Evolutionary conservation across 1,140 invertebrate species (phyloP).

Genomic region (Vanessa atalanta): DNA sequence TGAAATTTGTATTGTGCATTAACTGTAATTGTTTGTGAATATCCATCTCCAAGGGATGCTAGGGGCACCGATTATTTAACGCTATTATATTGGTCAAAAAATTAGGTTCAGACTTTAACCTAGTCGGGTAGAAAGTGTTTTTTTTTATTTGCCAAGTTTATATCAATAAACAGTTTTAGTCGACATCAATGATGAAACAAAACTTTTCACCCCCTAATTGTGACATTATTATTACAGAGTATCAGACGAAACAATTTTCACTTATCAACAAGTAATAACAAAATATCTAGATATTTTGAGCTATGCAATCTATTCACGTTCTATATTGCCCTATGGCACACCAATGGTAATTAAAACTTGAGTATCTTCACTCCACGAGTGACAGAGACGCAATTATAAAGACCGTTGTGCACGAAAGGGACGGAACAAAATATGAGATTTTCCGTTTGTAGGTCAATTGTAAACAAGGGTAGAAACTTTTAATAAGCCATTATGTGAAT

Average conservation of each 20-base stretch:
- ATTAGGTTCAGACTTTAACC: too few species aligned
- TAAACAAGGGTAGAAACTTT: constrained; percentile 46
- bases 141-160: too few species aligned
- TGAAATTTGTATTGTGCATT: too few species aligned
- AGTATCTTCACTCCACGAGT: constrained; percentile 30
- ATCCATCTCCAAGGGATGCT: too few species aligned
- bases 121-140: too few species aligned
- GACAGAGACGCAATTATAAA: constrained; percentile 20
- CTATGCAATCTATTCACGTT: constrained; percentile 25
- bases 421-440: constrained; percentile 38
- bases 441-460: constrained; percentile 50
- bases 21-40: too few species aligned
- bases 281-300: constrained; percentile 16
- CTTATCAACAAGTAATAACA: constrained; percentile 10
- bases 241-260: not conserved
- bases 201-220: too few species aligned
- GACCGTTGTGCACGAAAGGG: constrained; percentile 26
- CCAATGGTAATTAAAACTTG: constrained; percentile 47
- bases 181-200: too few species aligned
- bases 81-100: too few species aligned
- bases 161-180: too few species aligned
- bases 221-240: too few species aligned
- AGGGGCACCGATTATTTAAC: too few species aligned
- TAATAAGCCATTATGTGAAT: constrained; percentile 46
- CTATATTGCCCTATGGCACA: constrained; percentile 29